Base-by-base conservation (phyloP, 2,797 vertebrate genomes). In the Gymnothorax javanicus region DNA sequence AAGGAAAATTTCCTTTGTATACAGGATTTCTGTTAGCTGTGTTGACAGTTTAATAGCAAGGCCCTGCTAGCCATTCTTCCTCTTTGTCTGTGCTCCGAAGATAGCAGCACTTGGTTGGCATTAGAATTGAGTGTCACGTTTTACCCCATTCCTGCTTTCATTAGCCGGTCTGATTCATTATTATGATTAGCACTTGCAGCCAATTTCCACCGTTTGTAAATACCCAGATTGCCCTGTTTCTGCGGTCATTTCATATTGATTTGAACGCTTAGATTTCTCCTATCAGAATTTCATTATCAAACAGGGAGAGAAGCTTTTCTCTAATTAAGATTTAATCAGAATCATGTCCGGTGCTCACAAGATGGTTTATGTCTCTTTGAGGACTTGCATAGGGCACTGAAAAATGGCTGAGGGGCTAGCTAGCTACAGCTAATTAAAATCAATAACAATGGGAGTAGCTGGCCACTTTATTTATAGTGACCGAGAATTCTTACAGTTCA, bases 291-390 rank as follows among this genome's bases (percentile, higher is more conserved):
- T 20, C 52, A 81, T 81, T 81, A 81, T 56, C 77, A 81, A 43
- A 54, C 50, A 3, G 77, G 77, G 52, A 81, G 52, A 81, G n/a
- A 52, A 52, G 20, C 52, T 81, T 81, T 56, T 81, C 77, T 81
- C 77, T 81, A 81, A 81, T 81, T 81, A 81, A 81, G 77, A 81
- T 81, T 81, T 81, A 81, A 81, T 81, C 77, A 11, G 77, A 81
- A 56, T 56, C 52, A 81, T 54, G 77, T 56, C 50, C 20, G 77
- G 50, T 0, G n/a, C 15, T 56, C 50, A 56, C 52, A 8, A 23
- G 50, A 56, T 81, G 77, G 7, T 81, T 81, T 81, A 56, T 20
- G 20, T 54, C 8, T 56, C 50, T 81, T 7, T 23, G 17, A n/a
- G 50, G 50, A 50, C 43, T 7, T 20, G 25, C 12, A 27, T 7